phyloP scores from a whole-genome alignment of 2,113 vertebrate species.

The Thomomys bottae region DNA sequence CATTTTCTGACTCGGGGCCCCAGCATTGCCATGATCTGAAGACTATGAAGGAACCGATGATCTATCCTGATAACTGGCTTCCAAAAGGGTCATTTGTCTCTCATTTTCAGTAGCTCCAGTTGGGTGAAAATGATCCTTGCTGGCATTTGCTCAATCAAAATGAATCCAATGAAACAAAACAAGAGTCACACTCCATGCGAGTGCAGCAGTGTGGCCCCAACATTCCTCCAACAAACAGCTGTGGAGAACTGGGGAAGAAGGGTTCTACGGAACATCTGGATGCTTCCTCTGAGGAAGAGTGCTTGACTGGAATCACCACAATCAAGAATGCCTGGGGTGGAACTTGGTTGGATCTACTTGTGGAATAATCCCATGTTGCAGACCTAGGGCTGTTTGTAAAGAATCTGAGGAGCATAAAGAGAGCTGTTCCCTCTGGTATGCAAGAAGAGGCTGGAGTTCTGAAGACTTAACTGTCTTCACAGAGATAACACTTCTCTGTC shows the following conservation, averaged over 20 bases:
- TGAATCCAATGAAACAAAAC: background rate
- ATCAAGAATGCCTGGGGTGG: background rate
- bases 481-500: background rate
- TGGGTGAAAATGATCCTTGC: background rate
- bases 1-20: background rate
- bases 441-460: background rate
- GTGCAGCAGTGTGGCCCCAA: background rate
- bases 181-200: background rate
- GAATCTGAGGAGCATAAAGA: too few relatives aligned
- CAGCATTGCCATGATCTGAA: background rate
- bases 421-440: background rate
- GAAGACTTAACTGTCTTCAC: background rate
- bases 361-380: background rate
- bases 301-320: background rate
- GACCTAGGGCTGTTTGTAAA: background rate
- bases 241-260: background rate
- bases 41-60: background rate
- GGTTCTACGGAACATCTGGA: background rate
- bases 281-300: background rate
- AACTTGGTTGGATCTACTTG: background rate
- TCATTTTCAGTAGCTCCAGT: constrained; percentile 13
- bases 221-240: background rate
- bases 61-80: background rate
- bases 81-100: background rate
- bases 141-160: constrained; percentile 16